Base-by-base conservation (phyloP, 2,113 vertebrate genomes). In the Hemicordylus capensis region DNA sequence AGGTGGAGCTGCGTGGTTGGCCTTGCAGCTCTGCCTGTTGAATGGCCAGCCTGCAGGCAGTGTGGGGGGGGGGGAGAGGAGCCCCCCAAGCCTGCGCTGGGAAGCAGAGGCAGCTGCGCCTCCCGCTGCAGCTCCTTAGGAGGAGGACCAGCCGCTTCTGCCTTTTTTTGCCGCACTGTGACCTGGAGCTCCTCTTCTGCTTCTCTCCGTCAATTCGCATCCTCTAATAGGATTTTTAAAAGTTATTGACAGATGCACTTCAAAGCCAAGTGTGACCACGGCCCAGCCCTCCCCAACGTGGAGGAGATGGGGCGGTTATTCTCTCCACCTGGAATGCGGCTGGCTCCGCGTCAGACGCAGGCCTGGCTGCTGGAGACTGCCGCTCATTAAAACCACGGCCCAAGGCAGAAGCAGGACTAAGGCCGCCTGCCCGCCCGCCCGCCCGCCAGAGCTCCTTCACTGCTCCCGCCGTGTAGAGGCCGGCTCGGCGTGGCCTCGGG, bases 321-420 rank as follows among this genome's bases (percentile, higher is more conserved):
- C 39, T 76, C 81, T 86, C 81, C 64, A 75, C 82, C 37, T 86
- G 91, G 83, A 90, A 89, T 83, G 77, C 19, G 7, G 79, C 81
- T 90, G 87, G 82, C 67, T 42, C 63, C 48, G 76, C 54, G 61
- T 77, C 84, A 77, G 20, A n/a, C n/a, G n/a, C n/a, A n/a, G n/a
- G n/a, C n/a, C 34, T 76, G 87, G 31, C 90, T 63, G 42, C 5
- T 70, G 78, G 73, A 81, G 44, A 76, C 31, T 77, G 85, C 79
- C 76, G 56, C 80, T 92, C 89, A 74, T 92, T 93, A 88, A 88
- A 90, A 79, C 79, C 81, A 80, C 6, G 85, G 81, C 79, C 88
- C 84, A 82, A 67, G 3, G 1, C 0, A 84, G 77, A 76, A 78
- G 28, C 10, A 44, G 81, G 74, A 59, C 9, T 17, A 63, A 56